phyloP scores from a whole-genome alignment of 1,140 invertebrate species.

The Drosophila sulfurigaster region DNA sequence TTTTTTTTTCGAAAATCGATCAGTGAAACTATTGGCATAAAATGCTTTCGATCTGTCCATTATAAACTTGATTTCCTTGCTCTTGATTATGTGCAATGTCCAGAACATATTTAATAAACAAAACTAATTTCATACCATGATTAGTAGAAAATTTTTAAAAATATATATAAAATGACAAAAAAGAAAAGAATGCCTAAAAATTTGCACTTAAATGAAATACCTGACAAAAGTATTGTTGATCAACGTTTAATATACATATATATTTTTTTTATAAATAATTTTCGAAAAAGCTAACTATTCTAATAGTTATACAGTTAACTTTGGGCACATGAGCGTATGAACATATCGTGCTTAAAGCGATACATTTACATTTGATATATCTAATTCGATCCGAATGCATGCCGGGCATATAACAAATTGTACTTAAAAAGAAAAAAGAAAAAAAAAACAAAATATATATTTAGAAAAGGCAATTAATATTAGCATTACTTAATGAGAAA shows the following conservation, averaged over 20 bases:
- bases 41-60: too few relatives aligned
- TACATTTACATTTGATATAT: not conserved
- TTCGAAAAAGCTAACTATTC: not conserved
- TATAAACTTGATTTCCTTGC: too few relatives aligned
- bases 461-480: constrained; percentile 2
- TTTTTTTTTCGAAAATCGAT: too few relatives aligned
- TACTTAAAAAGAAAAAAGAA: constrained; percentile 9
- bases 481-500: constrained; percentile 8
- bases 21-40: too few relatives aligned
- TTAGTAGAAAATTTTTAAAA: too few relatives aligned
- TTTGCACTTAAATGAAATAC: too few relatives aligned
- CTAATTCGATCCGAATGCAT: constrained; percentile 4
- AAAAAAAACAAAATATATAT: constrained; percentile 1
- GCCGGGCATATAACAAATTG: constrained; percentile 2
- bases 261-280: not conserved
- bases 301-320: not conserved
- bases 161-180: too few relatives aligned
- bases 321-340: not conserved
- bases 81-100: too few relatives aligned
- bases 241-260: constrained; percentile 4
- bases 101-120: not conserved
- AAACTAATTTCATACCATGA: not conserved
- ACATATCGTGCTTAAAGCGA: not conserved
- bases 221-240: not conserved
- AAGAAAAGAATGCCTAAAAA: too few relatives aligned